phyloP scores from a whole-genome alignment of 2,888 invertebrate genomes.

The Drosophila greeni region DNA sequence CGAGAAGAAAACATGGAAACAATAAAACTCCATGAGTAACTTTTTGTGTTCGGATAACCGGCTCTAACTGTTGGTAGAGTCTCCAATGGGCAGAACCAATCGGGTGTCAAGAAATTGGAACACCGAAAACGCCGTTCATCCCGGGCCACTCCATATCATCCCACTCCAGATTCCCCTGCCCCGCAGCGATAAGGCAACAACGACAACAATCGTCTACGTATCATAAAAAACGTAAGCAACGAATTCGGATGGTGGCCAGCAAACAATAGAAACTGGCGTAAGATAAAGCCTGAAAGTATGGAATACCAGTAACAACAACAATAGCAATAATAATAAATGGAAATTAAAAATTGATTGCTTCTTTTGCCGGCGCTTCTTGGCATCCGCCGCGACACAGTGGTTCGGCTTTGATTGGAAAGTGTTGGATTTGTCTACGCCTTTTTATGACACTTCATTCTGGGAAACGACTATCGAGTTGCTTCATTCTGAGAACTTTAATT shows the following conservation, averaged over 20 bases:
- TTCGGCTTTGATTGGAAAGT: conserved; percentile 23
- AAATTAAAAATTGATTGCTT: conserved; percentile 67
- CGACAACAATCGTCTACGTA: conserved; percentile 25
- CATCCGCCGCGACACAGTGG: conserved; percentile 54
- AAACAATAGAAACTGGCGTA: conserved; percentile 43
- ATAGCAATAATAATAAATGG: conserved; percentile 48
- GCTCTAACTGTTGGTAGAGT: conserved; percentile 30
- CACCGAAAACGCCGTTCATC: conserved; percentile 37
- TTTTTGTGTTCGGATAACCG: conserved; percentile 25
- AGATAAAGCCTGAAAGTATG: conserved; percentile 24
- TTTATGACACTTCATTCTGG: conserved; percentile 12
- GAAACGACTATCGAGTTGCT: neutral
- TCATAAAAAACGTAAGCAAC: conserved; percentile 38
- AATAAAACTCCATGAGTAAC: conserved; percentile 33
- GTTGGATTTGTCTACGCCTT: neutral
- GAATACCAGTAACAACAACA: conserved; percentile 13
- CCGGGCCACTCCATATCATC: conserved; percentile 1
- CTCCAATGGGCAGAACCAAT: conserved; percentile 39
- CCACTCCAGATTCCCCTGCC: conserved; percentile 14
- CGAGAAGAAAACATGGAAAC: conserved; percentile 24
- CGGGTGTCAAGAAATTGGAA: conserved; percentile 41
- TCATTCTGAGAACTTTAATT: conserved; percentile 5
- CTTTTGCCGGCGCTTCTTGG: conserved; percentile 55
- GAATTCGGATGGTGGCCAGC: conserved; percentile 34
- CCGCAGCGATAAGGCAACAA: conserved; percentile 28